Evolutionary conservation across 2,113 vertebrate species (phyloP).

Genomic region (Aleadryas rufinucha): DNA sequence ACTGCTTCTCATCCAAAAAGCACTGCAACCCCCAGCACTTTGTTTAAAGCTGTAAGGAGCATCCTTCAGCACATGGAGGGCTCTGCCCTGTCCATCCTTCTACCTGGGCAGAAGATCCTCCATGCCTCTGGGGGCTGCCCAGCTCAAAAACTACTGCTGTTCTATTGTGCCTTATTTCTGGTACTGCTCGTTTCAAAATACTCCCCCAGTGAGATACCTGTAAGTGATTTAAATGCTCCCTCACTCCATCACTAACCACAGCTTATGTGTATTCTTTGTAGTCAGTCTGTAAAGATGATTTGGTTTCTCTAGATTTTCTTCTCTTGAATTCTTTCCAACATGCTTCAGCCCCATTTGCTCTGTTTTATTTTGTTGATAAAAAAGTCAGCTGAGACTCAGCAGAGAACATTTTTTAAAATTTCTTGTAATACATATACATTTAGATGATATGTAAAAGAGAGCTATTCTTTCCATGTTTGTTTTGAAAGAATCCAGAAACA

Average conservation of each 20-base stretch:
- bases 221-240: not conserved
- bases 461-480: not conserved
- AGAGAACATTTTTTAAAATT: conserved; percentile 29
- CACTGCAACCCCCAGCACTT: not conserved
- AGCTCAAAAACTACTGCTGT: not conserved
- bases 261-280: not conserved
- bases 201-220: not conserved
- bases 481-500: conserved; percentile 55
- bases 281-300: conserved; percentile 15
- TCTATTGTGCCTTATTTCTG: not conserved
- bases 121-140: not conserved
- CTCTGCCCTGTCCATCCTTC: not conserved
- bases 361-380: conserved; percentile 60
- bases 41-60: not conserved
- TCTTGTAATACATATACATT: not conserved
- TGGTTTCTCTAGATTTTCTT: conserved; percentile 30
- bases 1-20: not conserved
- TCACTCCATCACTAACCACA: not conserved
- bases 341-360: conserved; percentile 14
- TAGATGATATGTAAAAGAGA: not conserved
- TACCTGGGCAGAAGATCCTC: not conserved
- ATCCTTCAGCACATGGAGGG: not conserved
- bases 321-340: conserved; percentile 39
- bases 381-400: conserved; percentile 42
- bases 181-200: not conserved